Evolutionary conservation across 1,140 invertebrate genomes (phyloP), one percentile per base, ranked within the genome.

Genomic region (Drosophila simulans): DNA sequence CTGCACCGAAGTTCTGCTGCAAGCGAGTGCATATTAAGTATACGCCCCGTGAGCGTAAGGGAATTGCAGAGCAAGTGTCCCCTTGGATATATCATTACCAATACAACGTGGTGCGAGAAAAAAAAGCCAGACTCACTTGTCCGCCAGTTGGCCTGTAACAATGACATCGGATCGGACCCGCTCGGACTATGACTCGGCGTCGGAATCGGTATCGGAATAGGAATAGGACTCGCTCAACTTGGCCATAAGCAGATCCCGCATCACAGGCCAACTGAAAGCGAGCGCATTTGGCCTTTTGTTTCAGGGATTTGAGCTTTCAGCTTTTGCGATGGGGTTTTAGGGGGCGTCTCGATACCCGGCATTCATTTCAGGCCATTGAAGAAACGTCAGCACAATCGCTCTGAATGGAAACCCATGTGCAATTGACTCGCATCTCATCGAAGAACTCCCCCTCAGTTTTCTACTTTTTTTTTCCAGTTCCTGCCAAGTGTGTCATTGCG

Each of bases 401-500:
- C 10, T 4, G 15, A 34, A 22, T 43, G 40, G 1, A 15, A 45
- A 62, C 40, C 43, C 34, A 45, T 65, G 40, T 70, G 64, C 51
- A 56, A 59, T 65, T 65, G 63, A 68, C 55, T 66, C 35, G 55
- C 42, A 42, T 59, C 37, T 48, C 64, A 69, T 40, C 42, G 66
- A 69, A 46, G 49, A 27, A 25, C 39, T 34, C 43, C 43, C 34
- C 17, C n/a, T 17, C 1, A 13, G 10, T 37, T 4, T 37, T 11
- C 3, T 8, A 3, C 4, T 43, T 15, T 13, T 20, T 27, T 22
- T 27, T 31, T 15, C 10, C 31, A 17, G 20, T 42, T 31, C 20
- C 25, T 69, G 65, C 59, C 65, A 53, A 66, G 62, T 69, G 42
- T 82, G 80, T 82, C 80, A 82, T 76, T 74, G 80, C 60, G 80